A percentile compares a stretch with the other conserved stretches of the same genome.
phyloP scores from a whole-genome alignment of 2,113 vertebrate genomes.

The Pterocles orientalis region DNA sequence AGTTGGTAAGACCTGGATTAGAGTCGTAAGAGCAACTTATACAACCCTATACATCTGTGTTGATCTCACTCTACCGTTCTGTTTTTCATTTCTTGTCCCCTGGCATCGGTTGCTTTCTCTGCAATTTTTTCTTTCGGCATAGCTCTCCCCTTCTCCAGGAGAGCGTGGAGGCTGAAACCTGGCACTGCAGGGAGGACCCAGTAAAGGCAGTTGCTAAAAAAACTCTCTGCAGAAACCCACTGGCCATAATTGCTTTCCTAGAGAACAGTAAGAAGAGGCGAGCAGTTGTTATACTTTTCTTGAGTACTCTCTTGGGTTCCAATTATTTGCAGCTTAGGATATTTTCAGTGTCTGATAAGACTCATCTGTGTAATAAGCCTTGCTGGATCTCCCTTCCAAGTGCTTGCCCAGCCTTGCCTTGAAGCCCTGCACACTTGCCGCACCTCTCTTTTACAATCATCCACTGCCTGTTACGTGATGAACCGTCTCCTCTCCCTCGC shows the following conservation, averaged over 20 bases:
- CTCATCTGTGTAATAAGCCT: neutral
- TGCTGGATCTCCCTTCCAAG: neutral
- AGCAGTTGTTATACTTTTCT: neutral
- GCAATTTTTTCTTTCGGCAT: neutral
- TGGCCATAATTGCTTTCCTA: neutral
- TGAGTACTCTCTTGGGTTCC: neutral
- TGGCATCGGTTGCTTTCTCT: neutral
- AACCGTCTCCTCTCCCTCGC: neutral
- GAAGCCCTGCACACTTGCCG: neutral
- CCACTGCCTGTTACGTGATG: fast-evolving
- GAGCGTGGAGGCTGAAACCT: fast-evolving
- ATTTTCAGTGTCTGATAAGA: neutral
- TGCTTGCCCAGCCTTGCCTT: neutral
- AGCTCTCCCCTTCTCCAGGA: neutral
- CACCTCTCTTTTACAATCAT: neutral
- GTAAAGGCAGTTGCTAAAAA: neutral
- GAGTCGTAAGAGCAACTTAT: fast-evolving
- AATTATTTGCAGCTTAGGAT: constrained; percentile 22
- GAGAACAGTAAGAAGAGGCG: neutral
- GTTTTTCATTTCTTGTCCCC: neutral
- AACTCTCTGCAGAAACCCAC: neutral
- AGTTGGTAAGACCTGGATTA: neutral
- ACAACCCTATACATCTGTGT: fast-evolving
- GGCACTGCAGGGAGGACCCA: neutral
- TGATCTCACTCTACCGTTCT: neutral